phyloP scores from a whole-genome alignment of 2,888 invertebrate genomes.

The Trissoscelio sp. region DNA sequence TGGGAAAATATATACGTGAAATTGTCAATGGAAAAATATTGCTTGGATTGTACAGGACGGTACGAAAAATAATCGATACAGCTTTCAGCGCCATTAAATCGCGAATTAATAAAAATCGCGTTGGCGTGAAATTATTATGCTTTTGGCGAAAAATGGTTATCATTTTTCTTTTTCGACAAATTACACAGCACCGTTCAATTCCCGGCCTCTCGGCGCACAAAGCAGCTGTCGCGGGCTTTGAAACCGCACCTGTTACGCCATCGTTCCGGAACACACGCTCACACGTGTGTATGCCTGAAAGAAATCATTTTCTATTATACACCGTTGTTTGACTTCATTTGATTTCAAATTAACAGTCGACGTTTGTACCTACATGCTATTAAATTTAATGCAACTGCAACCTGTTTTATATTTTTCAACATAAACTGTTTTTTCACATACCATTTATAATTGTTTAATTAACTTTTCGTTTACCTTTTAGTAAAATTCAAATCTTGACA shows the following conservation, averaged over 20 bases:
- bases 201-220: conserved; percentile 21
- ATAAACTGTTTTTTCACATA: too few species aligned
- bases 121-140: conserved; percentile 36
- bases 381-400: neutral
- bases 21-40: too few species aligned
- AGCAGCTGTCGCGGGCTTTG: conserved; percentile 64
- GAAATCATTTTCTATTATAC: conserved; percentile 49
- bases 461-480: too few species aligned
- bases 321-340: conserved; percentile 45
- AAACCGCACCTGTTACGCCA: conserved; percentile 65
- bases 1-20: too few species aligned
- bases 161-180: conserved; percentile 37
- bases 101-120: conserved; percentile 9
- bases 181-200: conserved; percentile 29
- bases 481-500: too few species aligned
- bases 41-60: too few species aligned
- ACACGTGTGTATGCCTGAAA: conserved; percentile 39
- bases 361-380: neutral
- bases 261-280: conserved; percentile 45
- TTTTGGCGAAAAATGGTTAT: conserved; percentile 25
- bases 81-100: conserved; percentile 39
- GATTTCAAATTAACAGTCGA: conserved; percentile 33
- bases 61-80: conserved; percentile 31
- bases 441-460: too few species aligned
- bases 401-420: neutral